A percentile compares a stretch with the other conserved stretches of the same genome.
These are phyloP conservation scores for Cynodonichthys magdalenae DNA, from an alignment of 2,797 vertebrate genomes.

Conservation along the genomic window DNA sequence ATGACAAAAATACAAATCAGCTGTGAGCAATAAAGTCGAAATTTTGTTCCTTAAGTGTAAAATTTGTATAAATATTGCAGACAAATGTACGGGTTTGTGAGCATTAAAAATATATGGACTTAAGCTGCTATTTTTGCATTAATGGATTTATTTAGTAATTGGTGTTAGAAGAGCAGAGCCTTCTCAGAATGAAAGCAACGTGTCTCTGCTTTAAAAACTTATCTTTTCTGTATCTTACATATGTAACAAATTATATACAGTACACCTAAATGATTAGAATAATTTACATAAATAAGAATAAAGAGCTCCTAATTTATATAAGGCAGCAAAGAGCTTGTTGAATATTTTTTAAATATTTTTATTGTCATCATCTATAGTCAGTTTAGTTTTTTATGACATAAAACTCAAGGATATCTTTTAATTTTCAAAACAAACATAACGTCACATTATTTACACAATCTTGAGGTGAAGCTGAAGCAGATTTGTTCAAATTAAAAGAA, in stretches of 20 bases:
- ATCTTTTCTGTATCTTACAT: not conserved
- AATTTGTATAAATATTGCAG: too few species aligned
- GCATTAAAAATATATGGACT: too few species aligned
- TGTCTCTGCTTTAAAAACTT: too few species aligned
- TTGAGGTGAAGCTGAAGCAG: not conserved
- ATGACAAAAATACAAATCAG: too few species aligned
- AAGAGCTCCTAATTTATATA: constrained; percentile 33
- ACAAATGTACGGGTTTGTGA: too few species aligned
- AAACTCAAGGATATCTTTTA: constrained; percentile 28
- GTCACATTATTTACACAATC: constrained; percentile 6
- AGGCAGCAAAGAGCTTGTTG: constrained; percentile 42
- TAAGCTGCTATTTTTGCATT: too few species aligned
- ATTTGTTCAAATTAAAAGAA: not conserved
- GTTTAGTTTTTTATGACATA: constrained; percentile 16
- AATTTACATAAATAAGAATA: constrained; percentile 19
- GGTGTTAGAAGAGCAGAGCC: too few species aligned
- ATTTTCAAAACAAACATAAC: constrained; percentile 4
- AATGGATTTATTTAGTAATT: too few species aligned
- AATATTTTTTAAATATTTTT: constrained; percentile 1
- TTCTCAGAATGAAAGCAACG: too few species aligned
- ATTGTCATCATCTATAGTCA: constrained; percentile 6
- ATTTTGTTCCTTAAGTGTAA: too few species aligned
- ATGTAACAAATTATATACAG: too few species aligned
- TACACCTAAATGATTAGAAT: not conserved
- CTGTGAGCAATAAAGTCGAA: too few species aligned